Evolutionary conservation across 2,888 invertebrate species (phyloP).

Genomic region (Synanthedon formicaeformis): DNA sequence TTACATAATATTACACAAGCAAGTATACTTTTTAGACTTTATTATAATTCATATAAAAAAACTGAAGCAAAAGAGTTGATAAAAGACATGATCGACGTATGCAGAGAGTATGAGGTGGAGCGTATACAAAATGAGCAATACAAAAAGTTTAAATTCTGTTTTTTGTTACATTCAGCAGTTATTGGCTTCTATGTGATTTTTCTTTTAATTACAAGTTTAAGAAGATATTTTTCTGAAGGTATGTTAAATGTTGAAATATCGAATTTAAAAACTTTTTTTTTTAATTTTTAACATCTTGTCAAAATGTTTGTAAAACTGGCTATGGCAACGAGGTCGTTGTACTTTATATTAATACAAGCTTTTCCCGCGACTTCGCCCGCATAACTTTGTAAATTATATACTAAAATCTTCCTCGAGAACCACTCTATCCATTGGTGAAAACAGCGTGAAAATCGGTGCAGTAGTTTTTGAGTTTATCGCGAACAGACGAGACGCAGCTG

Average conservation of each 20-base stretch:
- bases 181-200: background rate
- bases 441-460: too few species aligned
- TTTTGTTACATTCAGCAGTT: background rate
- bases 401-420: too few species aligned
- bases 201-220: background rate
- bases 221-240: background rate
- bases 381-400: too few species aligned
- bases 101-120: background rate
- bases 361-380: too few species aligned
- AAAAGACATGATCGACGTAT: background rate
- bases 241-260: background rate
- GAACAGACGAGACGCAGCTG: too few species aligned
- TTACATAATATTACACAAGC: background rate
- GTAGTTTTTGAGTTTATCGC: too few species aligned
- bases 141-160: background rate
- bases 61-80: background rate
- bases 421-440: too few species aligned
- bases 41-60: background rate
- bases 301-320: background rate
- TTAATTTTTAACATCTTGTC: background rate
- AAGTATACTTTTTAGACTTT: background rate
- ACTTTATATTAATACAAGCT: too few species aligned
- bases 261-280: too few species aligned
- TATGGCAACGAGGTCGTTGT: too few species aligned
- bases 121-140: background rate